Percentiles rank a stretch among this genome's conserved stretches.
Evolutionary conservation across 1,140 invertebrate species (phyloP).

Genomic region (Nautilus pompilius): DNA sequence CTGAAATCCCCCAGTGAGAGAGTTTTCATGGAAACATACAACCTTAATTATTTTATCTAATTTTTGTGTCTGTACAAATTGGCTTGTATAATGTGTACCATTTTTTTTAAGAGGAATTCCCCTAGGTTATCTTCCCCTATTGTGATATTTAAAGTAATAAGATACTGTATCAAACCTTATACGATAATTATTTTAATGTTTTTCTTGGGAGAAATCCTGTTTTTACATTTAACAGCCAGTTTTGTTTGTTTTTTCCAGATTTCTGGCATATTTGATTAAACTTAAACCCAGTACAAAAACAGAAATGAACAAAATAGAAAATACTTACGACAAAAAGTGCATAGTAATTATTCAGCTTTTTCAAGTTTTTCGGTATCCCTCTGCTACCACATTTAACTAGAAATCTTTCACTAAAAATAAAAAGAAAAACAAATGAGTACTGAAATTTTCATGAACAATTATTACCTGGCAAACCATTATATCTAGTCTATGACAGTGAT

Average conservation of each 20-base stretch:
- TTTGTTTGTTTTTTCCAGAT: background rate
- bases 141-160: no score
- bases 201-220: background rate
- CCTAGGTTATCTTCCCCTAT: no score
- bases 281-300: background rate
- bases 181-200: background rate
- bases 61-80: no score
- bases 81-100: no score
- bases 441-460: no score
- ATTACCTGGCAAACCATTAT: no score
- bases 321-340: slow-evolving; percentile 79
- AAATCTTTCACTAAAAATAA: slow-evolving; percentile 74
- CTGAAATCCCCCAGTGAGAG: no score
- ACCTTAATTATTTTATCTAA: no score
- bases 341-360: slow-evolving; percentile 82
- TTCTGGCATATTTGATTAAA: background rate
- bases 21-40: no score
- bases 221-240: background rate
- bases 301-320: background rate
- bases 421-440: slow-evolving; percentile 14
- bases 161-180: background rate
- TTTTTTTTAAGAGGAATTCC: no score
- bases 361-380: slow-evolving; percentile 84
- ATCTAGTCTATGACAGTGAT: no score
- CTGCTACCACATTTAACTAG: slow-evolving; percentile 83